Evolutionary conservation across 1,140 invertebrate species (phyloP), one percentile per base, ranked within the genome.

Genomic region (Zaprionus gabonicus): DNA sequence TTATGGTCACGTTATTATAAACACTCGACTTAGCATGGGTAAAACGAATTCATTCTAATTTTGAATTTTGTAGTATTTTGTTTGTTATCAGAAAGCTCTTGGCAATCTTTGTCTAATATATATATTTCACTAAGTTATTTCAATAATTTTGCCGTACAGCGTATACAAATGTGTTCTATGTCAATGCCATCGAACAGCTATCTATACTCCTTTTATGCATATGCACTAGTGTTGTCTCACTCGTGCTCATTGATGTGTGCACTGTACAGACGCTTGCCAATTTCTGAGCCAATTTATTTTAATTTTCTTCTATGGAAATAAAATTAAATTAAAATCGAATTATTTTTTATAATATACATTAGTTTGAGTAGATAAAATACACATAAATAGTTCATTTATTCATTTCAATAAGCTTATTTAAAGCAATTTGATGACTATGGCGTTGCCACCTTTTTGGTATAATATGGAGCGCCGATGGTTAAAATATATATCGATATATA

Each of bases 201-300:
- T 76, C 73, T 76, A 76, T 76, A 76, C 68, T 76, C 44, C 46
- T 76, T 71, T 65, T 31, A 59, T 71, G 46, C 60, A 62, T 69
- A 65, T 44, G 60, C 68, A 76, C 60, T 76, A 76, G 27, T 60
- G 73, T 76, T 49, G 68, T 76, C 73, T 36, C 68, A 13, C 56
- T 76, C 56, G 44, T 55, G 68, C 31, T 62, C 36, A 74, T 69
- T 41, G 59, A 23, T 41, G 63, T 49, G 23, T 5, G 70, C 38
- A 12, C 57, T 49, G 23, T 9, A 75, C 38, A 12, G 41, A 57
- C 51, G 28, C 67, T 36, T 58, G 36, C 7, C 12, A 68, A 57
- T 38, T 23, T 38, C 9, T 55, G 9, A 31, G 53, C 15, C 56
- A 44, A 36, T 59, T 44, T 17, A 6, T 6, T 34, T 51, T 34